Evolutionary conservation across 2,888 invertebrate species (phyloP).

Genomic region (Melolontha melolontha): DNA sequence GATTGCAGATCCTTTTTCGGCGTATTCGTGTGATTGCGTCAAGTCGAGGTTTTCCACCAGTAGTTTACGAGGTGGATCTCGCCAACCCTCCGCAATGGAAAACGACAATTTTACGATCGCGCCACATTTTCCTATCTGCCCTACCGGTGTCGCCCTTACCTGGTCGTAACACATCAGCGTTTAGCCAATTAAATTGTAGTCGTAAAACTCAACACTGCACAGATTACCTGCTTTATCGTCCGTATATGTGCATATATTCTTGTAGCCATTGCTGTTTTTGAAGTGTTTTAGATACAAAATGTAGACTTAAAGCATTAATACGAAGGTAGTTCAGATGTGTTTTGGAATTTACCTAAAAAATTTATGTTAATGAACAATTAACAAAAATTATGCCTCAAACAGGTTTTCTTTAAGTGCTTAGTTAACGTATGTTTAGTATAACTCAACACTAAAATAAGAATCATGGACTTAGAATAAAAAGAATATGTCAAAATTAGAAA

Average conservation of each 20-base stretch:
- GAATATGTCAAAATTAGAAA: no score
- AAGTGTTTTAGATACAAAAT: no score
- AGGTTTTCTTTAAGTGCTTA: no score
- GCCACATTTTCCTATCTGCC: conserved; percentile 42
- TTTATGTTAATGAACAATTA: no score
- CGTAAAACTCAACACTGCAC: conserved; percentile 52
- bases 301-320: no score
- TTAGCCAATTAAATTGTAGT: conserved; percentile 49
- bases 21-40: conserved; percentile 25
- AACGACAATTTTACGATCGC: conserved; percentile 50
- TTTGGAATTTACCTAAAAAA: no score
- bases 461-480: no score
- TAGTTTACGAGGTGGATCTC: conserved; percentile 46
- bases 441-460: no score
- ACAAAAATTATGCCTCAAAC: no score
- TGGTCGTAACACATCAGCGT: conserved; percentile 46
- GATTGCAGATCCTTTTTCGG: neutral
- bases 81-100: conserved; percentile 45
- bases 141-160: conserved; percentile 43
- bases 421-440: no score
- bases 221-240: conserved; percentile 53
- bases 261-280: no score
- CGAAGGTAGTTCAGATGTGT: no score
- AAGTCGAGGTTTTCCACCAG: conserved; percentile 35
- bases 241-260: conserved; percentile 17